A percentile compares a stretch with the other conserved stretches of the same genome.
Conservation (phyloP, 2,797 vertebrate genomes). For the Geotrypetes seraphini region DNA sequence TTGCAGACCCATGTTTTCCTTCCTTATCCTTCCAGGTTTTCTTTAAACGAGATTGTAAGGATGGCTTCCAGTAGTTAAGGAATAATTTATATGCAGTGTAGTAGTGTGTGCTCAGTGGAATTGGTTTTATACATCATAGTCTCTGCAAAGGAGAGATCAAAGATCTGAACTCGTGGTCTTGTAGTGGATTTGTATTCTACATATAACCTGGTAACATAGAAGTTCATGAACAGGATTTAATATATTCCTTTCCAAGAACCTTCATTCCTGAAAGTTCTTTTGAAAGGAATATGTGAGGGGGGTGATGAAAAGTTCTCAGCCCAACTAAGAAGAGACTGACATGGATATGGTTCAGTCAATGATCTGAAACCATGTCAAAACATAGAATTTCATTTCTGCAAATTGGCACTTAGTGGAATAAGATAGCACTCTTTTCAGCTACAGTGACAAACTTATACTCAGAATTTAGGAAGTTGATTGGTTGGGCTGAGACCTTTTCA, state of each 20-base stretch:
- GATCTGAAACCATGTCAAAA: no score
- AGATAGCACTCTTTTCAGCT: no score
- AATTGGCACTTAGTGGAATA: no score
- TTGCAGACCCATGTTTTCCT: conserved; percentile 14
- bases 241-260: not conserved
- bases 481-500: no score
- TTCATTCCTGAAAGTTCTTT: not conserved
- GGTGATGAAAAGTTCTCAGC: no score
- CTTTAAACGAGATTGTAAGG: conserved; percentile 19
- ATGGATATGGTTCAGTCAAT: no score
- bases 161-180: conserved; percentile 43
- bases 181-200: conserved; percentile 38
- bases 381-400: no score
- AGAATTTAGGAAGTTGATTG: no score
- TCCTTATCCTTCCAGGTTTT: conserved; percentile 26
- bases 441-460: no score
- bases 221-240: conserved; percentile 1
- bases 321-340: no score
- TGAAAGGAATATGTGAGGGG: no score
- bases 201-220: conserved; percentile 15
- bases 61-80: conserved; percentile 22
- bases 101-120: conserved; percentile 40
- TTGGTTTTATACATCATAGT: conserved; percentile 50
- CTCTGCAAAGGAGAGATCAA: conserved; percentile 44
- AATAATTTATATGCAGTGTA: conserved; percentile 49